Base-by-base conservation (phyloP, 2,797 vertebrate species). In the Sebastes trivittatus region DNA sequence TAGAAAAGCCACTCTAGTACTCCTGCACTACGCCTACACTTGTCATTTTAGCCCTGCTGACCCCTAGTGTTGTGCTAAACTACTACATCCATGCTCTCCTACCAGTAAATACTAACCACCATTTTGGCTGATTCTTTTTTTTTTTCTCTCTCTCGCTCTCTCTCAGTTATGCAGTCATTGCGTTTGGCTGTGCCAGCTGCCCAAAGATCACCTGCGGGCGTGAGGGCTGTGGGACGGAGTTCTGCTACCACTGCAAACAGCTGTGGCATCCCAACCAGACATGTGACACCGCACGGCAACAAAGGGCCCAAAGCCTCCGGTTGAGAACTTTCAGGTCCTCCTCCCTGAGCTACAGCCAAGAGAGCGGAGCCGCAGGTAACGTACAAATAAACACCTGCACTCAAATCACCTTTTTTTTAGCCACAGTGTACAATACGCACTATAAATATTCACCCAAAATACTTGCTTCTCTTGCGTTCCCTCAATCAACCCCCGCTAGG, bases 231-330 rank as follows among this genome's bases (percentile, higher is more conserved):
- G 97, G 97, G 5, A 99, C 98, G 0, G 98, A 99, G 94, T 99
- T 99, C 82, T 99, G 98, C 95, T 99, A 99, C 95, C 98, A 99
- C 93, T 99, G 98, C 89, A 99, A 99, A 90, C 98, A 99, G 91
- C 97, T 99, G 78, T 99, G 98, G 98, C 98, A 99, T 74, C 98
- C 98, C 72, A 99, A 99, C 95, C 98, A 99, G 95, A 99, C 98
- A 5, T 99, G 98, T 0, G 98, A 99, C 86, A 97, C 98, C 1
- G 98, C 98, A 16, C 96, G 98, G 22, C 98, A 98, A 72, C 97
- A 99, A 89, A 95, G 98, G 84, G 97, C 98, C 27, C 98, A 98
- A 68, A 97, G 96, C 23, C 93, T 99, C 46, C 95, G 97, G 36
- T 94, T 99, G 61, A 95, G 98, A 83, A 97, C 96, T 16, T 96